Percentiles rank a stretch among this genome's conserved stretches.
These are phyloP conservation scores for Elmis aenea DNA, from an alignment of 2,888 invertebrate genomes.

Conservation along the genomic window DNA sequence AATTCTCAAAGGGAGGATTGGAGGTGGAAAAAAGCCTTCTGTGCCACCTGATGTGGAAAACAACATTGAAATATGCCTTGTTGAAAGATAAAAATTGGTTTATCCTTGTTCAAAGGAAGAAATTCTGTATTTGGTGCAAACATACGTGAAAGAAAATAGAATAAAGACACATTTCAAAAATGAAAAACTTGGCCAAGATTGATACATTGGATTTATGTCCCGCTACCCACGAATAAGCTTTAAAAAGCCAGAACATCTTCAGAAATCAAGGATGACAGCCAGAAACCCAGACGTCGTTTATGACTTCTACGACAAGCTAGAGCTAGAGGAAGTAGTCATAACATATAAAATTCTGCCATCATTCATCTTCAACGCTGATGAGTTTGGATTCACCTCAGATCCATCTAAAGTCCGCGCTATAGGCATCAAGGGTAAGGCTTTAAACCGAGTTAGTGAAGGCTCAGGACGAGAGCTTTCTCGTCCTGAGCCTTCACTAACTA, in stretches of 20 bases:
- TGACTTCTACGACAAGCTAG: constrained; percentile 20
- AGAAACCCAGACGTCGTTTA: constrained; percentile 21
- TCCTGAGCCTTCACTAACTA: too few relatives aligned
- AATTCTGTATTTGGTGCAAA: too few relatives aligned
- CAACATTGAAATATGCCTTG: too few relatives aligned
- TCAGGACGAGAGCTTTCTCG: constrained; percentile 26
- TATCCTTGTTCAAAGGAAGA: too few relatives aligned
- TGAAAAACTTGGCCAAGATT: constrained; percentile 20
- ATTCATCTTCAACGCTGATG: constrained; percentile 23
- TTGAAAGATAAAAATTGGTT: too few relatives aligned
- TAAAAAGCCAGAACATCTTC: constrained; percentile 24
- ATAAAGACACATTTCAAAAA: too few relatives aligned
- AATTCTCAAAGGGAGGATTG: too few relatives aligned
- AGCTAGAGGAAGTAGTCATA: constrained; percentile 9
- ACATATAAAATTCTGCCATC: constrained; percentile 2
- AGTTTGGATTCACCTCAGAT: constrained; percentile 23
- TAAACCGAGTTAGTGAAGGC: constrained; percentile 20
- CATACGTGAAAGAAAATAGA: too few relatives aligned
- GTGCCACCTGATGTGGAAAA: too few relatives aligned
- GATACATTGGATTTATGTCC: constrained; percentile 14
- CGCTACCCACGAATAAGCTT: constrained; percentile 15
- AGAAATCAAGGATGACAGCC: constrained; percentile 19
- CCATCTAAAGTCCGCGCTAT: constrained; percentile 22
- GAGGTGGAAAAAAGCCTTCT: too few relatives aligned
- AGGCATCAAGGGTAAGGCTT: constrained; percentile 21